Evolutionary conservation across 2,797 vertebrate species (phyloP).

Genomic region (Momotus momota): DNA sequence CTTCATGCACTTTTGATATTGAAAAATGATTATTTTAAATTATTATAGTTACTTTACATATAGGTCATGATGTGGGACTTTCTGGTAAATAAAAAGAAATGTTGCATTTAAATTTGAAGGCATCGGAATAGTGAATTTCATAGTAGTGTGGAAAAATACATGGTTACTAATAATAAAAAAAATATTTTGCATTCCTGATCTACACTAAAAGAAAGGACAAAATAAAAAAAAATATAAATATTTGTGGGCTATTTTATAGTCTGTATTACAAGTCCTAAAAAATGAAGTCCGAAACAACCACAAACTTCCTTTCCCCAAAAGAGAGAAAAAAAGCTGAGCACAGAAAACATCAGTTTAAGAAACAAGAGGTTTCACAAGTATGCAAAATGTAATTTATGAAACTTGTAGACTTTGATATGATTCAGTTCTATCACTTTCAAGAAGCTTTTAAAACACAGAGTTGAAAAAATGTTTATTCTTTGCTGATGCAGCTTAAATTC

Average conservation of each 20-base stretch:
- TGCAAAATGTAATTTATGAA: neutral
- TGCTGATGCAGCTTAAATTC: neutral
- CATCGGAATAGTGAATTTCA: neutral
- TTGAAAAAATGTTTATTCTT: neutral
- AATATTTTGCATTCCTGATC: neutral
- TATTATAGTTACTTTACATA: neutral
- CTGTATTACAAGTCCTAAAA: neutral
- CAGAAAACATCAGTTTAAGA: neutral
- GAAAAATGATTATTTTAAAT: neutral
- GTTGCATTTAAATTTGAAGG: neutral
- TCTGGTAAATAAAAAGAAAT: neutral
- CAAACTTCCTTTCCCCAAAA: neutral
- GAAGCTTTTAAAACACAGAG: neutral
- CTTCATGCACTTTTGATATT: neutral
- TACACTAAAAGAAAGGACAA: neutral
- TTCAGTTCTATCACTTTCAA: neutral
- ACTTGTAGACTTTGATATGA: neutral
- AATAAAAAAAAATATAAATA: neutral
- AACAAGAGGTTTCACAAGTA: neutral
- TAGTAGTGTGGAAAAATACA: neutral
- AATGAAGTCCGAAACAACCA: neutral
- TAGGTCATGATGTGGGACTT: neutral
- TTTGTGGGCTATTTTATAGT: neutral
- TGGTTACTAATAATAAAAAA: neutral
- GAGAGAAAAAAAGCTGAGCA: neutral